A percentile compares a stretch with the other conserved stretches of the same genome.
phyloP scores from a whole-genome alignment of 2,888 invertebrate genomes.

The Chrysotoxum bicinctum region DNA sequence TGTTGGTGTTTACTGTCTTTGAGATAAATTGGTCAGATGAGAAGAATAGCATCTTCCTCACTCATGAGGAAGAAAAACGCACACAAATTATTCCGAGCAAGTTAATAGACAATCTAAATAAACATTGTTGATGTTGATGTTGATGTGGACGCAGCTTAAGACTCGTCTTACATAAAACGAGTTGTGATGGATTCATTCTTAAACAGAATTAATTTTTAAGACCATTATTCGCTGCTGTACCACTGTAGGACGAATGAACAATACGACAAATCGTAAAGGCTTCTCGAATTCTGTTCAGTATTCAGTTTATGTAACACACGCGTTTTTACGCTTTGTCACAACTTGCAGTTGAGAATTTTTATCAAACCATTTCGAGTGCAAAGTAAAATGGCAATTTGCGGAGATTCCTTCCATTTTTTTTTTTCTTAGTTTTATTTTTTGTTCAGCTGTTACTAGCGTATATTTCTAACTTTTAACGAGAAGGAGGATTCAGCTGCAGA shows the following conservation, averaged over 20 bases:
- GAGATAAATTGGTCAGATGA: too few species aligned
- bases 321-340: constrained; percentile 73
- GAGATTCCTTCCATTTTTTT: constrained; percentile 73
- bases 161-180: too few species aligned
- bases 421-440: not conserved
- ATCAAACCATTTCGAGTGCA: constrained; percentile 69
- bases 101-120: too few species aligned
- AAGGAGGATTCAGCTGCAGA: constrained; percentile 44
- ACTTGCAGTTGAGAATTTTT: constrained; percentile 66
- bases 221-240: not conserved
- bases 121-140: too few species aligned
- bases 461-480: constrained; percentile 41
- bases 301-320: constrained; percentile 73
- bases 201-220: not conserved
- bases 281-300: constrained; percentile 71
- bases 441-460: not conserved
- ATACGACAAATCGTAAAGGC: constrained; percentile 5
- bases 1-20: too few species aligned
- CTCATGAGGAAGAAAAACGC: too few species aligned
- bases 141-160: too few species aligned
- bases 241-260: not conserved
- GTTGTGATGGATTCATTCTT: too few species aligned
- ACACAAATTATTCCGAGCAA: too few species aligned
- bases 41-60: too few species aligned
- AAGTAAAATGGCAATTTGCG: constrained; percentile 73